Evolutionary conservation across 1,140 invertebrate genomes (phyloP), one percentile per base, ranked within the genome.

Genomic region (Cydia strobilella): DNA sequence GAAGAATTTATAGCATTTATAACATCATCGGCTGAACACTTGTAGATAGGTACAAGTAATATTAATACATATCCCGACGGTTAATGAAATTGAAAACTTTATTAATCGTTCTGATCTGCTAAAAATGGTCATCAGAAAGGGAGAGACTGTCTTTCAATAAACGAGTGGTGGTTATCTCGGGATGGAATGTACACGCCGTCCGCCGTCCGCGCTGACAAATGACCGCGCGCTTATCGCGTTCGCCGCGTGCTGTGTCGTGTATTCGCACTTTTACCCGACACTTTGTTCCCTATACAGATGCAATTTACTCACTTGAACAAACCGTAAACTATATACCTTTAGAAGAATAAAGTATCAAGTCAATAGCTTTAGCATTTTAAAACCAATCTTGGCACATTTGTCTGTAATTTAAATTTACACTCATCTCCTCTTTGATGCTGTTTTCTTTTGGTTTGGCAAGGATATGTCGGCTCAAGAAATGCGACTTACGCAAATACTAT

Each of bases 111-210:
- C 39, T 12, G 31, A 65, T 76, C 73, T 59, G 35, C 48, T 66
- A 75, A 82, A 81, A 85, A 80, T 75, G 73, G 77, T 80, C 78
- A 80, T 75, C 63, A 73, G 48, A 73, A 63, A 74, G 78, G 73
- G 73, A 77, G 80, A 88, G 88, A 85, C 35, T 77, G 79, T 73
- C 77, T 80, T 83, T 81, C 84, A 83, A 87, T 87, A 86, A 85
- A 82, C 81, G 79, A 86, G 85, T 82, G 80, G 80, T 78, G 84
- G 87, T 89, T 89, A 90, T 90, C 87, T 86, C 76, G 82, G 81
- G 82, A 79, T 84, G 82, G 90, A 91, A 91, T 91, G 86, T 89
- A 90, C 90, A 90, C 86, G 88, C 81, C 84, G 82, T 82, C 74
- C 80, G 82, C 82, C 82, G 84, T 80, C 84, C 74, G 77, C 80